phyloP scores from a whole-genome alignment of 2,113 vertebrate genomes.

The Falco punctatus region DNA sequence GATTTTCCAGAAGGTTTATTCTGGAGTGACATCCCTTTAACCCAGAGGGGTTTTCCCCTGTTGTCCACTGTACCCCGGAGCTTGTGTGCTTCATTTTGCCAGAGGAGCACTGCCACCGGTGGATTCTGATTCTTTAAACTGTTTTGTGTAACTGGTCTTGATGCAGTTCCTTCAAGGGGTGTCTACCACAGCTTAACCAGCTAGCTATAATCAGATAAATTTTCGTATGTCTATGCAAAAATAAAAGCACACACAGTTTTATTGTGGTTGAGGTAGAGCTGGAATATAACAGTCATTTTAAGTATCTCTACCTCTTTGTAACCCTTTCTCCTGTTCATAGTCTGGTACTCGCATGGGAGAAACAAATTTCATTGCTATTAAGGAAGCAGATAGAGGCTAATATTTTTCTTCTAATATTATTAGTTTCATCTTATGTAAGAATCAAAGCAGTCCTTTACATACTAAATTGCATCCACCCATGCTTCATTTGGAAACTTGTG shows the following conservation, averaged over 20 bases:
- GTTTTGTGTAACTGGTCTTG: background rate
- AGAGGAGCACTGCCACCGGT: background rate
- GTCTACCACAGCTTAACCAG: background rate
- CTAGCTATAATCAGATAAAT: background rate
- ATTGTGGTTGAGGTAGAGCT: background rate
- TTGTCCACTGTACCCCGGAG: background rate
- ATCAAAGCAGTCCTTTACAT: background rate
- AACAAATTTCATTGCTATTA: background rate
- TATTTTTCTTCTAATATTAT: background rate
- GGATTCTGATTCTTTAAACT: background rate
- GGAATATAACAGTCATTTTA: background rate
- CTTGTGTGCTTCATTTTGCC: accelerated
- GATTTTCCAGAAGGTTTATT: background rate
- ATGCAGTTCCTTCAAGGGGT: background rate
- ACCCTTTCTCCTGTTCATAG: background rate
- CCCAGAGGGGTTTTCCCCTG: background rate
- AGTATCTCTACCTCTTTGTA: background rate
- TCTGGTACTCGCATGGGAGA: background rate
- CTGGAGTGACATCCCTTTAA: background rate
- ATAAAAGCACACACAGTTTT: background rate
- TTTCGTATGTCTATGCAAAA: background rate
- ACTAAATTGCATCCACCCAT: background rate
- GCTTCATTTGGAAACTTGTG: constrained; percentile 8
- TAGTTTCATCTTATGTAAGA: constrained; percentile 25
- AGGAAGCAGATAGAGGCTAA: background rate